Evolutionary conservation across 2,113 vertebrate genomes (phyloP), one percentile per base, ranked within the genome.

Genomic region (Oophaga pumilio): DNA sequence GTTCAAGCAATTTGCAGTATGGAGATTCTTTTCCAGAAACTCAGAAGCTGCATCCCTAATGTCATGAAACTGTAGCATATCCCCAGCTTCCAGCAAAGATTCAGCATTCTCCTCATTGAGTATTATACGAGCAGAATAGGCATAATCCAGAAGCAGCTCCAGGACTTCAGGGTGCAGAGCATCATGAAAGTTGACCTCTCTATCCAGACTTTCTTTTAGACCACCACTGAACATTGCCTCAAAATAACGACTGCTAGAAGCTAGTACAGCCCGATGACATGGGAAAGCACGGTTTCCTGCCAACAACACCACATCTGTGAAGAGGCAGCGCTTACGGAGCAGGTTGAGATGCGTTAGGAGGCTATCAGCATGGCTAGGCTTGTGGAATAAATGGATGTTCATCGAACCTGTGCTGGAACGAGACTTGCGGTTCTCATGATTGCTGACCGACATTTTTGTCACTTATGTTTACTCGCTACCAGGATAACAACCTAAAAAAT

Each of bases 1-100:
- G n/a, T 95, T 95, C 28, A 96, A 91, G 90, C 96, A 96, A 93
- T 96, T 96, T 0, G 94, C 94, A 5, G 94, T 94, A 76, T 96
- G 94, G 6, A 96, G 95, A 90, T 96, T 96, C 90, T 95, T 96
- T 85, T 96, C 95, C 1, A 96, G 92, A 88, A 96, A 96, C 86
- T 96, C 96, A 0, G 96, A 93, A 0, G 95, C 94, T 0, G 96
- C 96, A 1, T 96, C 96, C 14, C 95, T 90, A 88, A 96, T 96
- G 91, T 96, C 96, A 6, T 95, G 95, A 80, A 96, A 96, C 92
- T 96, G 96, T 59, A 96, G 94, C 96, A 96, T 96, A 91, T 96
- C 96, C 0, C 95, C 94, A 0, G 95, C 96, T 85, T 96, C 95
- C 1, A 96, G 91, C 5, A 96, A 92, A 0, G 96, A 96, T 91